Evolutionary conservation across 2,113 vertebrate genomes (phyloP).

Genomic region (Hypomesus transpacificus): DNA sequence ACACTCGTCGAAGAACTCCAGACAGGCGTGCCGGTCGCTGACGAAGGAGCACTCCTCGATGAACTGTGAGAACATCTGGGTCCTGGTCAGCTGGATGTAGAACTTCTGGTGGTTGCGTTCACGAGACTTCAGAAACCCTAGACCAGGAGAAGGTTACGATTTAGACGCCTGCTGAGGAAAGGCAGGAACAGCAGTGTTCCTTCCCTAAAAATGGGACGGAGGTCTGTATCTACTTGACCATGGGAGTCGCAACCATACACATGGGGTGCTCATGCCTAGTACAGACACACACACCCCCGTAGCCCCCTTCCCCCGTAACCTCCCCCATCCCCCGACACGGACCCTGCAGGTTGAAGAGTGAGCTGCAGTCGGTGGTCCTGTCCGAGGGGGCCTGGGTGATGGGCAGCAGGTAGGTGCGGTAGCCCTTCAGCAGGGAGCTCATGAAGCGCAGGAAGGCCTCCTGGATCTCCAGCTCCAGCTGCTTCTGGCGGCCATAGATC

Average conservation of each 20-base stretch:
- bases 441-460: conserved; percentile 91
- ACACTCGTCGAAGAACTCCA: conserved; percentile 92
- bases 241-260: too few species aligned
- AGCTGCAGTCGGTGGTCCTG: conserved; percentile 80
- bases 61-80: conserved; percentile 95
- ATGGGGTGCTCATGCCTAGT: not conserved
- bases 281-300: not conserved
- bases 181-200: too few species aligned
- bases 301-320: too few species aligned
- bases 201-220: too few species aligned
- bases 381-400: conserved; percentile 83
- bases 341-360: conserved; percentile 89
- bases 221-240: too few species aligned
- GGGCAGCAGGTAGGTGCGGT: conserved; percentile 83
- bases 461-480: conserved; percentile 88
- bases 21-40: conserved; percentile 82
- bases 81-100: conserved; percentile 81
- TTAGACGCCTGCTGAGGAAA: not conserved
- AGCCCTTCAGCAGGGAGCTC: conserved; percentile 83
- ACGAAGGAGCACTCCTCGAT: conserved; percentile 94
- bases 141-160: not conserved
- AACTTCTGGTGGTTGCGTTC: conserved; percentile 87
- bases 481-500: conserved; percentile 82
- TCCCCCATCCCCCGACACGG: not conserved
- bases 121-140: conserved; percentile 88